Conservation (phyloP, 1,140 invertebrate species). For the Propsilocerus akamusi region DNA sequence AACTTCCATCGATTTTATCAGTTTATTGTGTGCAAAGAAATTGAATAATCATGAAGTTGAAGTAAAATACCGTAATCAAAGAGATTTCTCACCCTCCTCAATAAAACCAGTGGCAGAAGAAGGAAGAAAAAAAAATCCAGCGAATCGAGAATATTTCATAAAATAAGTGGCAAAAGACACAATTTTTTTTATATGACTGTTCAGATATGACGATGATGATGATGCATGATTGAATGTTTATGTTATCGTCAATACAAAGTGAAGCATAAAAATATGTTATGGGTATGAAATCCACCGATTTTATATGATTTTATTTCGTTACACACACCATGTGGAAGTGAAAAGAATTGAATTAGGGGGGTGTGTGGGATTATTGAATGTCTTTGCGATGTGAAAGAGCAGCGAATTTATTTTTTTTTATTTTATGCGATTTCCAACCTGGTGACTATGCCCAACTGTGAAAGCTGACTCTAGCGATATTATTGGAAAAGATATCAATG, state of each 20-base stretch:
- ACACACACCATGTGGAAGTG: too few relatives aligned
- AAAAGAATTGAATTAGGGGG: too few relatives aligned
- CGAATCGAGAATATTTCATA: too few relatives aligned
- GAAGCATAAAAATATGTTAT: conserved; percentile 2
- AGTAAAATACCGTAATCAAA: too few relatives aligned
- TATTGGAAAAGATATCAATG: too few relatives aligned
- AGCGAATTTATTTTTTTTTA: neutral
- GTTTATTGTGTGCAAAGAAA: too few relatives aligned
- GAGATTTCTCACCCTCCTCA: too few relatives aligned
- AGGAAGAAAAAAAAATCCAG: too few relatives aligned
- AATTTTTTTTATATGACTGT: neutral
- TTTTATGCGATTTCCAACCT: neutral
- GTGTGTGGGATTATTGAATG: neutral
- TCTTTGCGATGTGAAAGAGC: neutral
- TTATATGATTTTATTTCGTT: neutral
- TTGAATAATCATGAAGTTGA: too few relatives aligned
- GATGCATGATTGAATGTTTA: conserved; percentile 4
- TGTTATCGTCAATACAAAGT: conserved; percentile 2
- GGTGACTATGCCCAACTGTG: neutral
- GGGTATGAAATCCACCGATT: neutral
- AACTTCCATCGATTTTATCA: too few relatives aligned
- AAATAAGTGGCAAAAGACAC: conserved; percentile 3
- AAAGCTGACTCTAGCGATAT: too few relatives aligned
- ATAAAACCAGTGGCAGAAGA: too few relatives aligned
- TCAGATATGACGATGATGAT: conserved; percentile 1